Evolutionary conservation across 2,797 vertebrate genomes (phyloP).

Genomic region (Morus bassanus): DNA sequence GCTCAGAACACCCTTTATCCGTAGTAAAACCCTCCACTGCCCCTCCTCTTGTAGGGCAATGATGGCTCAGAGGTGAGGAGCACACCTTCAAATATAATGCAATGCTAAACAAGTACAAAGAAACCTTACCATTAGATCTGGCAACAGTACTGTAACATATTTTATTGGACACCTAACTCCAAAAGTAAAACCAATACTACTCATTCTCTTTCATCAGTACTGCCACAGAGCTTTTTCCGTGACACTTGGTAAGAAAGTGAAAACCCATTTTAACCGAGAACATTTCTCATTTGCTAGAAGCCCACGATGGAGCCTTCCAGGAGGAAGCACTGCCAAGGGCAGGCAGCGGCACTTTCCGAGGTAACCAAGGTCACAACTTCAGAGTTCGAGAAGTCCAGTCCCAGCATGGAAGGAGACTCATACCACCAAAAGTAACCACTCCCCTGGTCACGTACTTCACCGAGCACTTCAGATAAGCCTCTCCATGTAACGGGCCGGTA

Average conservation of each 20-base stretch:
- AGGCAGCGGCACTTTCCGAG: not conserved
- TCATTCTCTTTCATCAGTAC: not conserved
- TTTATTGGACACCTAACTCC: not conserved
- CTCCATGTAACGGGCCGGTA: not conserved
- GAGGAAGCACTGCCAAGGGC: not conserved
- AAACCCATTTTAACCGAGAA: not conserved
- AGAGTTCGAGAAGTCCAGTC: not conserved
- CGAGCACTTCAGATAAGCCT: not conserved
- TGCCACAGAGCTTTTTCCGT: not conserved
- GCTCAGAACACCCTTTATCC: not conserved
- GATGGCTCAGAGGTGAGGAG: not conserved
- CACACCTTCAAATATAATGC: not conserved
- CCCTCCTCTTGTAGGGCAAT: not conserved
- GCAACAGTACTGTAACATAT: accelerated
- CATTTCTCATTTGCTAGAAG: not conserved
- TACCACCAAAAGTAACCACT: not conserved
- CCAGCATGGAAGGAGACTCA: accelerated
- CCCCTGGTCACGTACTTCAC: not conserved
- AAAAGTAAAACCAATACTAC: not conserved
- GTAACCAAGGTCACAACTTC: not conserved
- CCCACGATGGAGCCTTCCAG: not conserved
- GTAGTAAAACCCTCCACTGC: accelerated
- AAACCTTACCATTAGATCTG: not conserved
- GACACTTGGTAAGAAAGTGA: not conserved
- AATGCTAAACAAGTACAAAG: not conserved